Evolutionary conservation across 2,888 invertebrate genomes (phyloP), one percentile per base, ranked within the genome.

Genomic region (Pheosia tremula): DNA sequence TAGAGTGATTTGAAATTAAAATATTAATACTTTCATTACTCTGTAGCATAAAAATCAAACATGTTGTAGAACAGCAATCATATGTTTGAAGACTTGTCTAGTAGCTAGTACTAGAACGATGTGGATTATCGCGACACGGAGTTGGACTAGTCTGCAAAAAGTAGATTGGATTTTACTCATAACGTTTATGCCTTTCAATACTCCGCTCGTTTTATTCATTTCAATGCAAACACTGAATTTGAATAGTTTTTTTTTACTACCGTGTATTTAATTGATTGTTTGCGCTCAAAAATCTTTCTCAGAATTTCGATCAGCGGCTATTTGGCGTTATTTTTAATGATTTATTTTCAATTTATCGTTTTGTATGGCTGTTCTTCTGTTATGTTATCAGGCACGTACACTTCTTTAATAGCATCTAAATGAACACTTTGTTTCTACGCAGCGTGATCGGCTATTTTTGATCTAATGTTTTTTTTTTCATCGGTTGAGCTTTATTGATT

Each of bases 361-460:
- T 78, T 72, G 67, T 68, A 47, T 62, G 57, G 58, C 66, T 67
- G 73, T 73, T 72, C 68, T 67, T 62, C 69, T 74, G 72, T 75
- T 77, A 74, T 63, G 72, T 72, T 72, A 69, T 73, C 68, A 72
- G 67, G 72, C 79, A 77, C 81, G 80, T 80, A 73, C 67, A 68
- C 49, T 62, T 67, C 62, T 71, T 73, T 69, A 73, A 71, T 73
- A 64, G 61, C 65, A 67, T 73, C 63, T 67, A 65, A 75, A 71
- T 63, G 72, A 68, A 69, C 72, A 68, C 63, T 75, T 77, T 79
- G 72, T 77, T 78, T 76, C 68, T 77, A 67, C 65, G 68, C 65
- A 59, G 61, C 67, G 61, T 68, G 64, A 63, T 66, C 50, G 57
- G 64, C 66, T 73, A 72, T 79, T 73, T 68, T 64, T 63, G 24